phyloP scores from a whole-genome alignment of 1,140 invertebrate species.

The Bombus cullumanus region DNA sequence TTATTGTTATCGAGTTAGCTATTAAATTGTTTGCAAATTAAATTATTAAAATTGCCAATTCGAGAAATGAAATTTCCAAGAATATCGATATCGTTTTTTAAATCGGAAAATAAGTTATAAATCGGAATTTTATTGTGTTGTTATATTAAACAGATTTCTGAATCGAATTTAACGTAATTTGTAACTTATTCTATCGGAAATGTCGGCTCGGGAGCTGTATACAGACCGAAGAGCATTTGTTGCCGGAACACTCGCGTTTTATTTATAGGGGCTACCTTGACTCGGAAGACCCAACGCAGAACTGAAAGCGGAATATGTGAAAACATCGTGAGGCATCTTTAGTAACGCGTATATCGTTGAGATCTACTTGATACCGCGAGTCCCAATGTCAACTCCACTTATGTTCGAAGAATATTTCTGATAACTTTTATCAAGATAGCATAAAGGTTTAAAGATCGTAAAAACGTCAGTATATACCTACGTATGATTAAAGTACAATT shows the following conservation, averaged over 20 bases:
- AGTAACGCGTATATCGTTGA: constrained; percentile 4
- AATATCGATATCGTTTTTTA: not conserved
- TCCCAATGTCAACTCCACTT: not conserved
- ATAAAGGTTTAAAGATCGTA: no score
- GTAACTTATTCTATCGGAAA: no score
- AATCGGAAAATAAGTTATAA: not conserved
- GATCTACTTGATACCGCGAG: not conserved
- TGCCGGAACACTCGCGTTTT: constrained; percentile 47
- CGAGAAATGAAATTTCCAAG: not conserved
- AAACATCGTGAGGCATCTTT: constrained; percentile 27
- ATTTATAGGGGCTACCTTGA: constrained; percentile 57
- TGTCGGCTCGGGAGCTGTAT: not conserved
- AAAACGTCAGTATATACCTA: no score
- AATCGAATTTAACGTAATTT: not conserved
- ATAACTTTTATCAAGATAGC: not conserved
- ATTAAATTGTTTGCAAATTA: no score
- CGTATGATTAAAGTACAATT: no score
- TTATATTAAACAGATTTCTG: not conserved
- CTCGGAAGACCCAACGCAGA: constrained; percentile 29
- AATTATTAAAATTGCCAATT: not conserved
- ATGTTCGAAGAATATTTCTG: no score
- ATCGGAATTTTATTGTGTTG: not conserved
- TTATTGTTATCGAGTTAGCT: no score
- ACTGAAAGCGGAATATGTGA: constrained; percentile 34
- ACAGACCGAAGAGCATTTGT: constrained; percentile 33